Base-by-base conservation (phyloP, 35 echinoderm and acorn worm species). In the Stichopus chloronotus region DNA sequence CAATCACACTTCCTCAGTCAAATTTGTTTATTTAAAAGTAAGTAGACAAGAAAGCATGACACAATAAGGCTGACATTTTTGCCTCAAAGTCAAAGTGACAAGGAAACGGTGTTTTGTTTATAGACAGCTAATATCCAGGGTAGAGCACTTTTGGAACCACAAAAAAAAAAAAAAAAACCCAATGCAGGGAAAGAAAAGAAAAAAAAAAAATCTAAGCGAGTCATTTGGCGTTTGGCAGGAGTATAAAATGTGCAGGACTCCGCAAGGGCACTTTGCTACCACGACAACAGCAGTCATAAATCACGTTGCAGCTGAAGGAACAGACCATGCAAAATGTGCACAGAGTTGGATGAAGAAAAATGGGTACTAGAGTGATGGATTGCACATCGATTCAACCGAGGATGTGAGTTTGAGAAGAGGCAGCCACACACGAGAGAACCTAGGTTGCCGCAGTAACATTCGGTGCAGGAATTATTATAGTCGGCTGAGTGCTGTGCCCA, bases 51-150 rank as follows among this genome's bases (percentile, higher is more conserved):
- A 83, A 43, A 83, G n/a, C 80, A 83, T 14, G 55, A 56, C 43
- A 54, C 80, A 83, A 55, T 19, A 83, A 56, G 80, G 25, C 80
- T 83, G 80, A 83, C 53, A 83, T 83, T 83, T 83, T 83, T 83
- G 43, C 80, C 43, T 53, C 55, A 83, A 83, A 24, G 80, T 83
- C n/a, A 43, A 83, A 83, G 80, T 83, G 80, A 83, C 80, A 83
- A 83, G 80, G 25, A 10, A 56, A 83, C 80, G 19, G 55, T 43
- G 9, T 83, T 81, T 83, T 83, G 80, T 83, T 83, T 83, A 83
- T 83, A 83, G 43, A 83, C 80, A 83, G 80, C 55, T 17, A n/a
- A 55, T 56, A 83, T 83, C 80, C 80, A 83, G 80, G 80, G 80
- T 83, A 83, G 10, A 52, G 52, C 80, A 83, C 80, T 54, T 83